Conservation (phyloP, 2,113 vertebrate genomes). For the rabbit (Oryctolagus cuniculus) region mOryCun1.1 NC_091439.1:65274001-65274500, state of each 20-base stretch:
- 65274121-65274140: not conserved
- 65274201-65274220: not conserved
- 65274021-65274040: fast-evolving
- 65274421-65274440: not conserved
- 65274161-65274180: not conserved
- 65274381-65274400: not conserved
- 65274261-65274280: not conserved
- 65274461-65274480: too few relatives aligned
- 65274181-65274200: not conserved
- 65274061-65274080: not conserved
- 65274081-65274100: not conserved
- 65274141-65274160: not conserved
- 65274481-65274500: too few relatives aligned
- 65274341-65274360: not conserved
- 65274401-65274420: not conserved
- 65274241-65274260: not conserved
- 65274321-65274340: not conserved
- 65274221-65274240: not conserved
- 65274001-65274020: too few relatives aligned
- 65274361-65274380: not conserved
- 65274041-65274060: not conserved
- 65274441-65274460: not conserved
- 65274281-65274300: not conserved
- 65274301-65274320: not conserved
- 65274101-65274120: not conserved